Evolutionary conservation across 2,888 invertebrate genomes (phyloP).

Genomic region (Caenorhabditis doughertyi): DNA sequence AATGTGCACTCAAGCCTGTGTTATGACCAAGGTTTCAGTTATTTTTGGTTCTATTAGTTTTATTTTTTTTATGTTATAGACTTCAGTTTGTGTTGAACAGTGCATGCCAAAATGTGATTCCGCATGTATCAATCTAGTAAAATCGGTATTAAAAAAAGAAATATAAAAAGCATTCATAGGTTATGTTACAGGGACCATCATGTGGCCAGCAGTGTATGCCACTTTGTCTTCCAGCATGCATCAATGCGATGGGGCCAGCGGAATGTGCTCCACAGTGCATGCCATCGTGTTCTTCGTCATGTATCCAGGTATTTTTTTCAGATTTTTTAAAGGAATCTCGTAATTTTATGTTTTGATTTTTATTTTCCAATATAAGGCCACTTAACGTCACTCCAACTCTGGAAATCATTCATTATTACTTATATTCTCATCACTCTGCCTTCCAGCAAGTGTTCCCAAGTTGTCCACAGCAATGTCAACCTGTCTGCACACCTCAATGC

Average conservation of each 20-base stretch:
- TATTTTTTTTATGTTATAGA: slow-evolving; percentile 32
- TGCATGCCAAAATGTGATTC: slow-evolving; percentile 67
- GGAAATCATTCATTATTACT: too few species aligned
- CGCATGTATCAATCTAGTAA: slow-evolving; percentile 63
- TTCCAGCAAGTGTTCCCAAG: slow-evolving; percentile 50
- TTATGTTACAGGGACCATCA: slow-evolving; percentile 39
- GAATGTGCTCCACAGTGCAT: slow-evolving; percentile 67
- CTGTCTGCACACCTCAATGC: slow-evolving; percentile 67
- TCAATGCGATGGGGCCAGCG: slow-evolving; percentile 60
- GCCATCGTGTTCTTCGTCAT: slow-evolving; percentile 66
- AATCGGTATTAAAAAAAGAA: slow-evolving; percentile 33
- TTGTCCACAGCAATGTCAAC: slow-evolving; percentile 68
- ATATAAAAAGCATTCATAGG: neutral
- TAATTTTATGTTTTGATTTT: too few species aligned
- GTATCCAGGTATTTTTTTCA: slow-evolving; percentile 62
- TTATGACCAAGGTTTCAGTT: slow-evolving; percentile 59
- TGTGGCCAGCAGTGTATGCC: slow-evolving; percentile 71
- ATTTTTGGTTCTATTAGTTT: slow-evolving; percentile 2
- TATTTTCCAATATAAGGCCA: too few species aligned
- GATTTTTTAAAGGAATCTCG: too few species aligned
- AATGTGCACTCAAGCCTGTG: slow-evolving; percentile 73
- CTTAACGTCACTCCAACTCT: too few species aligned
- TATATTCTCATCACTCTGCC: neutral
- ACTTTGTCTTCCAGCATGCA: slow-evolving; percentile 69
- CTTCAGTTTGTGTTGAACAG: slow-evolving; percentile 60